Conservation (phyloP, 2,888 invertebrate genomes). For the Chloroclysta siterata region DNA sequence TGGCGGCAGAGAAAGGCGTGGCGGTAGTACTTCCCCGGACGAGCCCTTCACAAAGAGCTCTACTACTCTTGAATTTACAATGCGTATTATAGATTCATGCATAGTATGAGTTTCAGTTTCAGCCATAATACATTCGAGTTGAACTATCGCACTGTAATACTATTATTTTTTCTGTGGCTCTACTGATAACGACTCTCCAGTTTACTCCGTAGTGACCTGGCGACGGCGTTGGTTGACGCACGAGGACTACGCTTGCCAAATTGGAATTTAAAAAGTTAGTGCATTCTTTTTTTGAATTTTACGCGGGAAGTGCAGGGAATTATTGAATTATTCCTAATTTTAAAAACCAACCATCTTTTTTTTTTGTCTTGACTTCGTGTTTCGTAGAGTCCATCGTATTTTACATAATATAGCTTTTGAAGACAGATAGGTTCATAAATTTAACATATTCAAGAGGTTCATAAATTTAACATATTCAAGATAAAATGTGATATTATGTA, state of each 20-base stretch:
- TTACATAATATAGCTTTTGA: no score
- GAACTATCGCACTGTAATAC: background rate
- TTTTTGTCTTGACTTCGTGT: background rate
- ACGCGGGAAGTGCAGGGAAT: slow-evolving; percentile 1
- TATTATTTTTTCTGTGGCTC: slow-evolving; percentile 15
- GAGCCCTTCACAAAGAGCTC: no score
- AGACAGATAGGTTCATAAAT: no score
- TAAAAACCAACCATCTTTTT: background rate
- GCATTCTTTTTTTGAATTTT: slow-evolving; percentile 32
- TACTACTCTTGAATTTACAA: no score
- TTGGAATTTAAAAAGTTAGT: slow-evolving; percentile 43
- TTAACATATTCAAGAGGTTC: no score
- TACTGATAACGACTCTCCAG: slow-evolving; percentile 35
- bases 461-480: slow-evolving; percentile 6
- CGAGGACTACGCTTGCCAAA: slow-evolving; percentile 36
- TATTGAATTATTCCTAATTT: background rate
- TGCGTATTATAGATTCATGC: background rate
- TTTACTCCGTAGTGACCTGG: slow-evolving; percentile 60
- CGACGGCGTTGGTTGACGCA: slow-evolving; percentile 46
- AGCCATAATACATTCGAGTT: background rate
- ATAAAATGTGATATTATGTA: slow-evolving; percentile 4
- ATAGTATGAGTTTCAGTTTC: background rate
- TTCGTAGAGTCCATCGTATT: background rate
- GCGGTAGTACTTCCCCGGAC: no score
- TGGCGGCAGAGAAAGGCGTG: no score